Base-by-base conservation (phyloP, 2,888 invertebrate genomes). In the Ennomos erosarius region DNA sequence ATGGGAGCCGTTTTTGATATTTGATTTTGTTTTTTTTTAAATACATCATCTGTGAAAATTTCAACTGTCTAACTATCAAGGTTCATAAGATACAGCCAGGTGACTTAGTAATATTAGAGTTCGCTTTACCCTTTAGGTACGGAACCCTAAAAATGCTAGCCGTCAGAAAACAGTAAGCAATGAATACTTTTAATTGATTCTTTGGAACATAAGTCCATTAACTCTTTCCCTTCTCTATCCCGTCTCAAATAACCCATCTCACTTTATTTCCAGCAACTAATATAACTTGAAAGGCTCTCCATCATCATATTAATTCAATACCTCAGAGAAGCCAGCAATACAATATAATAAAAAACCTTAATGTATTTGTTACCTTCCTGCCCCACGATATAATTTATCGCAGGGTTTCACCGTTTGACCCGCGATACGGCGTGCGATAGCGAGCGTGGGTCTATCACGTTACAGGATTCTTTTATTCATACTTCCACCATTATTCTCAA, bases 281-380 rank as follows among this genome's bases (percentile, higher is more conserved):
- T 37, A 37, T 26, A 33, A 44, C 51, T 26, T 37, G 50, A 50
- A 50, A 46, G 46, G 46, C 34, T 54, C 38, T 45, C 46, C 13
- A 45, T 45, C 53, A 39, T 40, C 39, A 46, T 40, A 54, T 40
- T 54, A 54, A 46, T 54, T 54, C 46, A 54, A 46, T 54, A 54
- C 39, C 40, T 37, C 43, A 26, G 51, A 52, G 26, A 26, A 38
- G 33, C 11, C n/a, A 45, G 40, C 12, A 40, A 46, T 35, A 46
- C 46, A 54, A 54, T 46, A 34, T 46, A 54, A 54, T 46, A 46
- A 38, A n/a, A 46, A 46, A 46, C 46, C 53, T 46, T 46, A 54
- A 54, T 44, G 52, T 52, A 52, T 51, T 36, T 51, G 42, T 53
- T 53, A 54, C 46, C 45, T 54, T 43, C 42, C 46, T n/a, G n/a